Evolutionary conservation across 2,888 invertebrate species (phyloP).

Genomic region (Philereme transversata): DNA sequence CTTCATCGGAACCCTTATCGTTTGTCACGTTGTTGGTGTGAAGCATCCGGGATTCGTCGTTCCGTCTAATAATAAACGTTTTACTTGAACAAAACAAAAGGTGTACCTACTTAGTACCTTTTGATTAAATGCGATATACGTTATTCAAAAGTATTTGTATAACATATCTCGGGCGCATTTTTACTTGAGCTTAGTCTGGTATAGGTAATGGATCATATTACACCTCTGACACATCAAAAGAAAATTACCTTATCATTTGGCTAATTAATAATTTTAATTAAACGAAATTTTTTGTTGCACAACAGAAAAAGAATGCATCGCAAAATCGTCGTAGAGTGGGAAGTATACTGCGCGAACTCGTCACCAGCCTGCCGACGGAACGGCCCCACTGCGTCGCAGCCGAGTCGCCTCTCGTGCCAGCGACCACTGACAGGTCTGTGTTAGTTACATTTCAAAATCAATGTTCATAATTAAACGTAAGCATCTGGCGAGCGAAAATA

Average conservation of each 20-base stretch:
- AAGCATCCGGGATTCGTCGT: too few relatives aligned
- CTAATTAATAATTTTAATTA: neutral
- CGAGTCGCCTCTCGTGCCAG: neutral
- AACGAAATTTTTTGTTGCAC: neutral
- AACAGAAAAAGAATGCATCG: constrained; percentile 11
- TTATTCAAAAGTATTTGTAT: too few relatives aligned
- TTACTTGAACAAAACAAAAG: too few relatives aligned
- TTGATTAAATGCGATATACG: too few relatives aligned
- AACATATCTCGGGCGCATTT: too few relatives aligned
- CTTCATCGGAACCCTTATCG: too few relatives aligned
- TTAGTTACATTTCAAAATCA: neutral
- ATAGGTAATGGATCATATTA: too few relatives aligned
- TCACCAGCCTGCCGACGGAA: constrained; percentile 11
- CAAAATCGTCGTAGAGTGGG: constrained; percentile 16
- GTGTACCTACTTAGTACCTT: too few relatives aligned
- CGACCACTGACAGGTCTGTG: neutral
- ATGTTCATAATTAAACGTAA: neutral
- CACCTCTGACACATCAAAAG: too few relatives aligned
- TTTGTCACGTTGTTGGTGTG: too few relatives aligned
- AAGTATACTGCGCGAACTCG: constrained; percentile 27
- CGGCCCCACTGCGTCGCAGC: neutral
- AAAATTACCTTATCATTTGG: neutral
- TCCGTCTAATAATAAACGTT: too few relatives aligned
- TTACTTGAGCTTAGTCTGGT: too few relatives aligned
- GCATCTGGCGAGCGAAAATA: neutral